phyloP scores from a whole-genome alignment of 2,113 vertebrate species.

The Antechinus stuartii region DNA sequence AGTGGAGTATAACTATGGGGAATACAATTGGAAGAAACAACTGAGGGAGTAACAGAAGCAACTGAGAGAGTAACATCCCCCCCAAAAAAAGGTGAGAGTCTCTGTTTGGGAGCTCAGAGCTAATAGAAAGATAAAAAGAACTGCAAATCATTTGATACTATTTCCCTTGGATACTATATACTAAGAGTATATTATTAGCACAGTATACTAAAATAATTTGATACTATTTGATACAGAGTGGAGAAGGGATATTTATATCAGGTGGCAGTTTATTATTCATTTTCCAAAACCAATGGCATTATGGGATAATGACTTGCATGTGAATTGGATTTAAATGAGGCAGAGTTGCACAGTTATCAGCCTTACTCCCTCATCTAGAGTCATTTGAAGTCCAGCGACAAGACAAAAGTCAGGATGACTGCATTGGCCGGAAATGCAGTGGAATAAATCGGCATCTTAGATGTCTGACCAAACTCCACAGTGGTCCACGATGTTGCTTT shows the following conservation, averaged over 20 bases:
- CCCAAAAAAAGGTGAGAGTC: background rate
- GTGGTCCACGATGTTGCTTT: background rate
- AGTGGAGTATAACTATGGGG: background rate
- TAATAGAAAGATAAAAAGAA: background rate
- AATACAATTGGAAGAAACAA: background rate
- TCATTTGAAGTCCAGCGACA: background rate
- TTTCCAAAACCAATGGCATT: background rate
- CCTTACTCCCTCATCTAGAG: background rate
- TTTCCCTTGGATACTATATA: background rate
- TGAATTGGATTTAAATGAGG: background rate
- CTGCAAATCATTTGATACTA: background rate
- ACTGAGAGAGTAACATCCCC: background rate
- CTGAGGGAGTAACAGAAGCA: background rate
- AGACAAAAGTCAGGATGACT: background rate
- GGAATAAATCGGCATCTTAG: background rate
- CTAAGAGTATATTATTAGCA: too few species aligned
- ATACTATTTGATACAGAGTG: background rate
- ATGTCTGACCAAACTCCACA: background rate
- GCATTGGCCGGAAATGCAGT: background rate
- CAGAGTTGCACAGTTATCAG: background rate
- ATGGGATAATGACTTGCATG: background rate
- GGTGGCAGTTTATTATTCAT: background rate
- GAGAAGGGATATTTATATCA: background rate
- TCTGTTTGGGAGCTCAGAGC: background rate
- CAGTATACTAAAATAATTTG: too few species aligned